Evolutionary conservation across 1,140 invertebrate genomes (phyloP).

Genomic region (Oreohelix idahoensis): DNA sequence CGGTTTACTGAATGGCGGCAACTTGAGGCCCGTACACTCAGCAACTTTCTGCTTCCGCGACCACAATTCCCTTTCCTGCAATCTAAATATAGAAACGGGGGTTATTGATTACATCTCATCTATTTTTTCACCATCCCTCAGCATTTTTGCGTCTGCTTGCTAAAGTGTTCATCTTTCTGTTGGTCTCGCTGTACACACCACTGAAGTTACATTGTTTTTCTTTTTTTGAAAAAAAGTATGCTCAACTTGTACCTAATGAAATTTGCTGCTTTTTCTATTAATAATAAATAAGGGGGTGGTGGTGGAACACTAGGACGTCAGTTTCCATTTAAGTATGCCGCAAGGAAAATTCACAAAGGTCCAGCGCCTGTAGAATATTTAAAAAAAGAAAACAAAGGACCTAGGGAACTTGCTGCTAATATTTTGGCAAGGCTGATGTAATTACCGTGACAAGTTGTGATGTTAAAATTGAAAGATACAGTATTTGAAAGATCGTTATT

Average conservation of each 20-base stretch:
- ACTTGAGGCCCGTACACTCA: neutral
- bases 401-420: too few species aligned
- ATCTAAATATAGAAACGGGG: neutral
- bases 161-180: neutral
- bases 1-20: neutral
- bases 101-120: constrained; percentile 2
- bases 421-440: too few species aligned
- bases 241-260: neutral
- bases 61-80: constrained; percentile 4
- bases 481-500: too few species aligned
- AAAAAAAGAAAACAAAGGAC: too few species aligned
- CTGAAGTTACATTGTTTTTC: neutral
- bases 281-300: neutral
- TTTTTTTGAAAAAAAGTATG: neutral
- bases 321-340: neutral
- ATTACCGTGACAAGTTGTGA: too few species aligned
- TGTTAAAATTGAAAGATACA: too few species aligned
- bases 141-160: neutral
- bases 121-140: neutral
- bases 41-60: neutral
- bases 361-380: too few species aligned
- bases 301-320: neutral
- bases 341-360: too few species aligned
- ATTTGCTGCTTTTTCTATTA: neutral
- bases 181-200: neutral